These are phyloP conservation scores for Hypena proboscidalis DNA, from an alignment of 2,888 invertebrate genomes.

Conservation along the genomic window DNA sequence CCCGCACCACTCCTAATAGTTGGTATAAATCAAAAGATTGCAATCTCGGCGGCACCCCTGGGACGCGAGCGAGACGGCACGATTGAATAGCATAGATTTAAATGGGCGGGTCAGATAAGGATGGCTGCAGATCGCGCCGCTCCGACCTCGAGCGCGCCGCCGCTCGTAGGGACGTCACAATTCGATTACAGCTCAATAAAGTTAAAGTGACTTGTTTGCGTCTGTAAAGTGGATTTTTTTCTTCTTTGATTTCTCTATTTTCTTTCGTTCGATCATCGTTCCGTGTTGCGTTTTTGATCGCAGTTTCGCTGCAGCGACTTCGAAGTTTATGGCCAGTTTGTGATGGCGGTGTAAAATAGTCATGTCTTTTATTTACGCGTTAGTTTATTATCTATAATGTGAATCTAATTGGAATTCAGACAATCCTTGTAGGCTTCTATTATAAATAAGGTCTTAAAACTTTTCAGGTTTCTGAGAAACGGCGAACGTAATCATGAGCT, in stretches of 20 bases:
- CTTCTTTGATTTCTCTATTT: constrained; percentile 74
- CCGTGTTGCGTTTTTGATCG: constrained; percentile 46
- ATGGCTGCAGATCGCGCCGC: constrained; percentile 76
- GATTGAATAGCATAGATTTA: constrained; percentile 86
- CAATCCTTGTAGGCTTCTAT: neutral
- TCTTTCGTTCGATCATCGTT: constrained; percentile 53
- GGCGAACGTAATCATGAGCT: constrained; percentile 28
- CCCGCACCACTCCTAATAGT: constrained; percentile 83
- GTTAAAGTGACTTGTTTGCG: constrained; percentile 85
- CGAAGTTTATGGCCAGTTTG: constrained; percentile 28
- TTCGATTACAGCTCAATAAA: constrained; percentile 86
- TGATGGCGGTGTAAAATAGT: constrained; percentile 14
- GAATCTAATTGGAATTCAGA: neutral
- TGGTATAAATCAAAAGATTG: constrained; percentile 86
- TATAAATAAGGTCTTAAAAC: constrained; percentile 18
- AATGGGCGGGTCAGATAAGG: constrained; percentile 84
- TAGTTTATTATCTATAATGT: constrained; percentile 12
- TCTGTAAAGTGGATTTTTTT: constrained; percentile 84
- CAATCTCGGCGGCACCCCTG: constrained; percentile 84
- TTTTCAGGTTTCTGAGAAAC: constrained; percentile 11
- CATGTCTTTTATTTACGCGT: constrained; percentile 6
- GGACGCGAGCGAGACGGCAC: constrained; percentile 83
- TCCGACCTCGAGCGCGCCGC: constrained; percentile 64
- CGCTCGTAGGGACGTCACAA: constrained; percentile 82
- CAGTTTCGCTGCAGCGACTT: constrained; percentile 41